phyloP scores from a whole-genome alignment of 2,113 vertebrate species.

The Sinocyclocheilus maitianheensis region DNA sequence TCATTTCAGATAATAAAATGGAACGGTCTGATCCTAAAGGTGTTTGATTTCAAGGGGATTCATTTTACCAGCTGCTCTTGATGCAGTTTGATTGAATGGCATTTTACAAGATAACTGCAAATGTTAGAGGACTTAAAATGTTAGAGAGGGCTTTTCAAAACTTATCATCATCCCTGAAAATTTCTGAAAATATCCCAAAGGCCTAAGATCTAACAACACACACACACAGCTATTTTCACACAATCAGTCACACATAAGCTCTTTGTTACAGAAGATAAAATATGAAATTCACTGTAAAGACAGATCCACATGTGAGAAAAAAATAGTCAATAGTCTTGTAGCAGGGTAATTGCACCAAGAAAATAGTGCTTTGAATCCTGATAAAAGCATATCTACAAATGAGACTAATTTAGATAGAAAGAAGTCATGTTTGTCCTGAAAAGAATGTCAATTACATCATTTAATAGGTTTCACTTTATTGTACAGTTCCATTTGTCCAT shows the following conservation, averaged over 20 bases:
- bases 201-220: slow-evolving; percentile 32
- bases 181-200: slow-evolving; percentile 37
- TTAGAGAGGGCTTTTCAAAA: slow-evolving; percentile 36
- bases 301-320: background rate
- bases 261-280: slow-evolving; percentile 15
- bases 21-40: slow-evolving; percentile 31
- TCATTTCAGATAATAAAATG: slow-evolving; percentile 37
- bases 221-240: slow-evolving; percentile 12
- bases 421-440: background rate
- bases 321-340: background rate
- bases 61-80: slow-evolving; percentile 38
- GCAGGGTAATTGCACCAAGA: background rate
- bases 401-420: background rate
- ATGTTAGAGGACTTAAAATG: slow-evolving; percentile 46
- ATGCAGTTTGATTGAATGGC: slow-evolving; percentile 45
- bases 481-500: background rate
- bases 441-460: background rate
- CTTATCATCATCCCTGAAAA: slow-evolving; percentile 30
- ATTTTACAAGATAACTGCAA: slow-evolving; percentile 55
- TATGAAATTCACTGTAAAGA: background rate
- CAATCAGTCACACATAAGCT: background rate
- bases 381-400: background rate
- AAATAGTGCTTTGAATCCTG: background rate
- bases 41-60: slow-evolving; percentile 47
- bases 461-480: background rate